phyloP scores from a whole-genome alignment of 1,140 invertebrate genomes.

The Procambarus virginalis region DNA sequence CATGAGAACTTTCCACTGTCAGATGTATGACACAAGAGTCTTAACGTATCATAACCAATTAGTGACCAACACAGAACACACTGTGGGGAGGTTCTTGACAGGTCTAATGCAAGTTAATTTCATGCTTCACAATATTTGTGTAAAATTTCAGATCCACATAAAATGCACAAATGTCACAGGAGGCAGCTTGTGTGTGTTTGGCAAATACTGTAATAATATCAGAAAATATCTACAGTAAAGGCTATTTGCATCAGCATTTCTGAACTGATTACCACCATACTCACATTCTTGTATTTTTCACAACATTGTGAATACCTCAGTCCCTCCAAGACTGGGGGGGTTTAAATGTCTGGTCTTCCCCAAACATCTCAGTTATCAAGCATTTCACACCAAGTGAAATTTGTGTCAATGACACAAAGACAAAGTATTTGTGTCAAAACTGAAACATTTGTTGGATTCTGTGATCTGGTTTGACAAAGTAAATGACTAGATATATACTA shows the following conservation, averaged over 20 bases:
- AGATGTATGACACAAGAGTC: background rate
- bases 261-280: too few species aligned
- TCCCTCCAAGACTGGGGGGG: background rate
- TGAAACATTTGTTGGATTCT: too few species aligned
- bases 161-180: background rate
- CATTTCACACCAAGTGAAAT: too few species aligned
- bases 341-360: background rate
- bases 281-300: background rate
- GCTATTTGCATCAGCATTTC: too few species aligned
- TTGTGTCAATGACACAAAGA: too few species aligned
- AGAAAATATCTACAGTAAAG: too few species aligned
- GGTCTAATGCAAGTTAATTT: background rate
- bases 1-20: background rate
- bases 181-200: background rate
- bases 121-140: background rate
- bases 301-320: background rate
- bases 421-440: too few species aligned
- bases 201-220: background rate
- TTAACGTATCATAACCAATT: background rate
- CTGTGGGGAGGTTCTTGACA: background rate
- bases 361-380: too few species aligned
- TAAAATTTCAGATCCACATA: background rate
- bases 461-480: too few species aligned
- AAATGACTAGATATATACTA: too few species aligned
- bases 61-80: background rate